Conservation (phyloP, 2,113 vertebrate species). For the Mobula hypostoma region DNA sequence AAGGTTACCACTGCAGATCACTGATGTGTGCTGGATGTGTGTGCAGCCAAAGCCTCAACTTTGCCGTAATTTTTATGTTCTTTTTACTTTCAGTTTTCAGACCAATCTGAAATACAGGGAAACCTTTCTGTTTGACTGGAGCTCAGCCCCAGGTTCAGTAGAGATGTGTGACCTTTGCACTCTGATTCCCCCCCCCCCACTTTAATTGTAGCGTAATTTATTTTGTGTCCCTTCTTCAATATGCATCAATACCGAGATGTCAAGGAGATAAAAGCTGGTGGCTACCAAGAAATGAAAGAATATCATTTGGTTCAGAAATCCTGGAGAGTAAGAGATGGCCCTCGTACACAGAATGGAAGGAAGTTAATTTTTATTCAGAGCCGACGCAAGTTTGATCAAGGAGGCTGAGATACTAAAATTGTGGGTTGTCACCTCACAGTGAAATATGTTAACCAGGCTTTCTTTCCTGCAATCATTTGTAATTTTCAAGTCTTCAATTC, state of each 20-base stretch:
- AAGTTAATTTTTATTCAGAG: constrained; percentile 28
- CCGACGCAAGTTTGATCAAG: background rate
- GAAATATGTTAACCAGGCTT: background rate
- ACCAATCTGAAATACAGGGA: background rate
- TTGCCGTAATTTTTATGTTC: background rate
- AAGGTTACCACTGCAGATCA: background rate
- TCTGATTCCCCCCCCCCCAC: background rate
- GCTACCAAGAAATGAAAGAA: background rate
- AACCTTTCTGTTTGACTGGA: background rate
- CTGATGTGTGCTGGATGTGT: background rate
- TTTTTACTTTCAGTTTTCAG: background rate
- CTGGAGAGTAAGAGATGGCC: background rate
- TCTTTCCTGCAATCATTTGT: background rate
- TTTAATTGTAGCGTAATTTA: background rate
- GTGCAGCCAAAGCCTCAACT: background rate
- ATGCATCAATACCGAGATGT: background rate
- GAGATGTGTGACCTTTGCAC: background rate
- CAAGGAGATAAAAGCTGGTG: background rate
- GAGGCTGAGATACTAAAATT: background rate
- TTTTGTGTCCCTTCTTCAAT: background rate
- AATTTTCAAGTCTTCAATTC: background rate
- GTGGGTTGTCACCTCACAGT: background rate
- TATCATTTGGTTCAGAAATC: background rate
- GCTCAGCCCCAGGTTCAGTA: background rate
- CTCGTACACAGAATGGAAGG: background rate